phyloP scores from a whole-genome alignment of 35 echinoderm and acorn worm species.

The Ophioderma brevispina region DNA sequence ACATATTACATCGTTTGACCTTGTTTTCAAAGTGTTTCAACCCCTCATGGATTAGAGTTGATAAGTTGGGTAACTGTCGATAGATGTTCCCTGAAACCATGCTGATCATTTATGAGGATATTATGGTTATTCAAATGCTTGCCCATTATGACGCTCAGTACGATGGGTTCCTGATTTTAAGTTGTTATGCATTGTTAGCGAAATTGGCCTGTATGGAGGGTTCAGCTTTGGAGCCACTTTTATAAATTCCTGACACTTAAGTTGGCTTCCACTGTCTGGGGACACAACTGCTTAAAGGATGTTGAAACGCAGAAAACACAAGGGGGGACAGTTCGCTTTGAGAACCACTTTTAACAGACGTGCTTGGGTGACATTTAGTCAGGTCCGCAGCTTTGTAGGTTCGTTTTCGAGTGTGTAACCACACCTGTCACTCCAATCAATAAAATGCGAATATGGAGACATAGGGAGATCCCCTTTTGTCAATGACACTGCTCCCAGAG shows the following conservation, averaged over 20 bases:
- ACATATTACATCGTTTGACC: too few species aligned
- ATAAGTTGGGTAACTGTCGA: too few species aligned
- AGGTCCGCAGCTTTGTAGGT: conserved; percentile 25
- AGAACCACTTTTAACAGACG: not conserved
- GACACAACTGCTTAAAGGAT: not conserved
- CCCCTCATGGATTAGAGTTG: too few species aligned
- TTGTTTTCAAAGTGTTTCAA: too few species aligned
- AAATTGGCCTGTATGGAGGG: conserved; percentile 47
- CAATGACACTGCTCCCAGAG: too few species aligned
- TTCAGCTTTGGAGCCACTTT: conserved; percentile 23
- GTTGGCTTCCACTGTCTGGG: conserved; percentile 37
- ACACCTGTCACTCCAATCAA: not conserved
- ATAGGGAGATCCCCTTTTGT: not conserved
- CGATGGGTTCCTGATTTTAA: conserved; percentile 44
- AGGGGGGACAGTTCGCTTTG: not conserved
- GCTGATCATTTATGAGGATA: conserved; percentile 29
- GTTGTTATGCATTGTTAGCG: conserved; percentile 38
- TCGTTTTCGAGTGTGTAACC: too few species aligned
- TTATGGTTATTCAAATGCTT: conserved; percentile 18
- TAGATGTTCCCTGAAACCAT: too few species aligned
- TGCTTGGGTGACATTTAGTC: conserved; percentile 27
- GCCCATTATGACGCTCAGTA: conserved; percentile 8
- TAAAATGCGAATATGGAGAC: not conserved
- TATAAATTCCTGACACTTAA: not conserved
- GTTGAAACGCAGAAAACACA: conserved; percentile 20